Percentiles rank a stretch among this genome's conserved stretches.
These are phyloP conservation scores for Agrochola lychnidis DNA, from an alignment of 2,888 invertebrate genomes.

Conservation along the genomic window DNA sequence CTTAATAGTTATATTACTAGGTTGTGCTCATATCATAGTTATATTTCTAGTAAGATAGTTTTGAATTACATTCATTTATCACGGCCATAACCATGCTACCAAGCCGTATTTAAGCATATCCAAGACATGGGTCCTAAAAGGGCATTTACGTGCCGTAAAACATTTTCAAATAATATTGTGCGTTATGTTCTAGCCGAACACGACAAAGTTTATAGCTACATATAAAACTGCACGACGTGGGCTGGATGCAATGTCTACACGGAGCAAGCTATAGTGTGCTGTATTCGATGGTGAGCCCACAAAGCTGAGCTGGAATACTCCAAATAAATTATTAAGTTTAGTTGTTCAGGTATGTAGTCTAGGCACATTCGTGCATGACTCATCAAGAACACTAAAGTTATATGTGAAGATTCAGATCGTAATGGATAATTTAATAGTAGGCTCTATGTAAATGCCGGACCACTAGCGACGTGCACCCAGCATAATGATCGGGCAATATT, in stretches of 20 bases:
- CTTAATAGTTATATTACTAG: too few relatives aligned
- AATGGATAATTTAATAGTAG: slow-evolving; percentile 71
- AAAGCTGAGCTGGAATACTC: slow-evolving; percentile 35
- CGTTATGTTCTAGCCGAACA: slow-evolving; percentile 47
- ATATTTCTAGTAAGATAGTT: too few relatives aligned
- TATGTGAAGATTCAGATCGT: slow-evolving; percentile 68
- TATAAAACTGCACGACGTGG: slow-evolving; percentile 61
- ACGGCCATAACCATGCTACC: too few relatives aligned
- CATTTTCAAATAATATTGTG: slow-evolving; percentile 56
- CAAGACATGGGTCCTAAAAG: slow-evolving; percentile 27
- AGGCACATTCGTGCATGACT: slow-evolving; percentile 48
- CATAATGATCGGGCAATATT: slow-evolving; percentile 75
- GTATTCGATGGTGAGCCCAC: slow-evolving; percentile 32
- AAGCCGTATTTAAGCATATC: slow-evolving; percentile 12
- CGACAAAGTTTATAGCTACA: slow-evolving; percentile 60
- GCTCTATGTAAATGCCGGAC: slow-evolving; percentile 76
- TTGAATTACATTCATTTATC: too few relatives aligned
- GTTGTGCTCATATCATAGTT: too few relatives aligned
- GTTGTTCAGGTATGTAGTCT: slow-evolving; percentile 33
- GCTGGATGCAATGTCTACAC: slow-evolving; percentile 48
- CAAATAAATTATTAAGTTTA: slow-evolving; percentile 61
- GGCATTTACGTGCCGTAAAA: slow-evolving; percentile 52
- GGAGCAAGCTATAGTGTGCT: slow-evolving; percentile 22
- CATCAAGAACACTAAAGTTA: slow-evolving; percentile 65
- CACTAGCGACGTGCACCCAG: slow-evolving; percentile 67